Conservation (phyloP, 2,888 invertebrate species). For the Hirtodrosophila confusa region DNA sequence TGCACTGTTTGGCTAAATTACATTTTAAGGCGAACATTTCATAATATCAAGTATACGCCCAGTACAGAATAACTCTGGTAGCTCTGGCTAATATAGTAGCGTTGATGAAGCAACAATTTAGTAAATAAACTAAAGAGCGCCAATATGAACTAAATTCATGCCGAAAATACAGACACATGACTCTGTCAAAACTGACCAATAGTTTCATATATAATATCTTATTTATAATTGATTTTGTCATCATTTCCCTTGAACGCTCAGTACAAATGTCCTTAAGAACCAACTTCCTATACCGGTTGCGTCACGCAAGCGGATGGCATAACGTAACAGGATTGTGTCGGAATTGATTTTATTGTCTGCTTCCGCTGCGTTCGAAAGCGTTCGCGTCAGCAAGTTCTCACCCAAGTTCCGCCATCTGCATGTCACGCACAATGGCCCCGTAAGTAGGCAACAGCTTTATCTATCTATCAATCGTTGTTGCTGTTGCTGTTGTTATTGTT, state of each 20-base stretch:
- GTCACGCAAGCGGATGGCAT: conserved; percentile 18
- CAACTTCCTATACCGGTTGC: not conserved
- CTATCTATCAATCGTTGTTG: conserved; percentile 7
- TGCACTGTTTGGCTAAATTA: conserved; percentile 29
- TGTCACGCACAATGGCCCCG: conserved; percentile 47
- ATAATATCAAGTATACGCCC: conserved; percentile 57
- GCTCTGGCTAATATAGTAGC: not conserved
- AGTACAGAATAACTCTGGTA: conserved; percentile 14
- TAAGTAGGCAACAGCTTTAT: conserved; percentile 57
- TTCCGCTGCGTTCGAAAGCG: conserved; percentile 39
- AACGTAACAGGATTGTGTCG: conserved; percentile 6
- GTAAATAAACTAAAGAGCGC: conserved; percentile 8
- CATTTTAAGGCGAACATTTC: conserved; percentile 43
- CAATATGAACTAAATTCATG: too few species aligned
- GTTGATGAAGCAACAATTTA: not conserved
- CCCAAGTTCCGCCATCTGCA: conserved; percentile 7
- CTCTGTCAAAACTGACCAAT: too few species aligned
- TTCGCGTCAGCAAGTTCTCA: conserved; percentile 23
- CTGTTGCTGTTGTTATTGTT: conserved; percentile 9
- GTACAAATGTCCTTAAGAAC: not conserved
- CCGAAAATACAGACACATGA: too few species aligned
- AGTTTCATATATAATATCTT: too few species aligned
- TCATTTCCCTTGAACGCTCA: too few species aligned
- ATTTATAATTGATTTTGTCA: too few species aligned
- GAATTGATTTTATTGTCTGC: conserved; percentile 61